These are phyloP conservation scores for Lycocerus yunnanus DNA, from an alignment of 2,888 invertebrate species.

Conservation along the genomic window DNA sequence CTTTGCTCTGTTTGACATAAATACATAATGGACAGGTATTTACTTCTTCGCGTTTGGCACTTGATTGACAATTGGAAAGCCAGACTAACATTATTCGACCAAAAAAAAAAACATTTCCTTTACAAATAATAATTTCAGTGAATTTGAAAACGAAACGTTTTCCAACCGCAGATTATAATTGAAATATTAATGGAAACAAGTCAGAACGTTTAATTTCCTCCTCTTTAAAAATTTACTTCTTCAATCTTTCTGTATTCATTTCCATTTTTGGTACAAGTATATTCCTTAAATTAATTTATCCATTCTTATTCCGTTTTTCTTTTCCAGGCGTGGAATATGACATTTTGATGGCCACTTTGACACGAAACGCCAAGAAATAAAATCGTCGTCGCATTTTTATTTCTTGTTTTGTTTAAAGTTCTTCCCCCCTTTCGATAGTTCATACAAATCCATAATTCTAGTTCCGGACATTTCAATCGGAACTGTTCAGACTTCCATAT, in stretches of 20 bases:
- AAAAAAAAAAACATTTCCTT: neutral
- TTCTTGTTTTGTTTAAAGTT: neutral
- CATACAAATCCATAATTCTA: constrained; percentile 8
- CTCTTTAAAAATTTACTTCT: constrained; percentile 35
- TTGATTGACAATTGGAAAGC: neutral
- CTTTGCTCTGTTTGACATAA: neutral
- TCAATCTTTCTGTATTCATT: constrained; percentile 24
- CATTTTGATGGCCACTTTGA: neutral
- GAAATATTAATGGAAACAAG: constrained; percentile 40
- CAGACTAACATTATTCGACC: neutral
- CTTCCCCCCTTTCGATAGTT: neutral
- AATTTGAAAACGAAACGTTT: constrained; percentile 23
- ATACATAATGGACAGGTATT: neutral
- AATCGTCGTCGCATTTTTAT: neutral
- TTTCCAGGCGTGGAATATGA: neutral
- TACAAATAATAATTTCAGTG: constrained; percentile 11
- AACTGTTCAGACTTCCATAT: constrained; percentile 41
- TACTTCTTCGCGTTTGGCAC: neutral
- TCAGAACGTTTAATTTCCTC: constrained; percentile 41
- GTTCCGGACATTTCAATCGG: constrained; percentile 37
- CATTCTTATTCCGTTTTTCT: neutral
- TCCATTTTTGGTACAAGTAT: neutral
- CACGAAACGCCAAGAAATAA: neutral
- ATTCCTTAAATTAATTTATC: neutral
- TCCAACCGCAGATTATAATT: constrained; percentile 36